phyloP scores from a whole-genome alignment of 2,888 invertebrate species.

The Caenorhabditis auriculariae region DNA sequence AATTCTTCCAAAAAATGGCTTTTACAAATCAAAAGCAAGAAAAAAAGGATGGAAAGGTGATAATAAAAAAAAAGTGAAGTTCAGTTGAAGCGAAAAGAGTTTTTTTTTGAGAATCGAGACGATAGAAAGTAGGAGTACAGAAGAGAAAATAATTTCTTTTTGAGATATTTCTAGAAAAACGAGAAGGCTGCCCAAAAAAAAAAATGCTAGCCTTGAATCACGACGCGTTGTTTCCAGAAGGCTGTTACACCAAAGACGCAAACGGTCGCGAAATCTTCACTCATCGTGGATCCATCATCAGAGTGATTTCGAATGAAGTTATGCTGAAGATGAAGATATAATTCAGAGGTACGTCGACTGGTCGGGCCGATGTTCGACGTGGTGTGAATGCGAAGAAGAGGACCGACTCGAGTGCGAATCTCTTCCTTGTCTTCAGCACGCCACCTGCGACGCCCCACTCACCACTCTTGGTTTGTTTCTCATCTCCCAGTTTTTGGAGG shows the following conservation, averaged over 20 bases:
- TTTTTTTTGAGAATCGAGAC: too few relatives aligned
- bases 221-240: too few relatives aligned
- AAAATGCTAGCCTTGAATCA: too few relatives aligned
- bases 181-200: too few relatives aligned
- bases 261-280: conserved; percentile 34
- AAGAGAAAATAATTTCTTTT: too few relatives aligned
- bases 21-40: too few relatives aligned
- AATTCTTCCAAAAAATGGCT: neutral
- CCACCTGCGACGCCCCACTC: conserved; percentile 42
- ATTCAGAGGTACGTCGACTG: conserved; percentile 47
- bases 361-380: conserved; percentile 55
- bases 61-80: too few relatives aligned
- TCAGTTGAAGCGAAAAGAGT: too few relatives aligned
- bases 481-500: neutral
- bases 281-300: conserved; percentile 33
- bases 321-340: neutral
- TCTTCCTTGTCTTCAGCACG: conserved; percentile 48
- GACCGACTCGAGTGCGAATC: conserved; percentile 46
- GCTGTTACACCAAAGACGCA: conserved; percentile 34
- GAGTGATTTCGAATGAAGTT: conserved; percentile 15
- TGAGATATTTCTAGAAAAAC: too few relatives aligned
- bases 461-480: conserved; percentile 42
- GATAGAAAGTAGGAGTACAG: too few relatives aligned
- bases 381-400: conserved; percentile 54
- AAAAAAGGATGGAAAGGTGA: too few relatives aligned